Evolutionary conservation across 2,113 vertebrate genomes (phyloP), one percentile per base, ranked within the genome.

Genomic region (Macrotis lagotis): DNA sequence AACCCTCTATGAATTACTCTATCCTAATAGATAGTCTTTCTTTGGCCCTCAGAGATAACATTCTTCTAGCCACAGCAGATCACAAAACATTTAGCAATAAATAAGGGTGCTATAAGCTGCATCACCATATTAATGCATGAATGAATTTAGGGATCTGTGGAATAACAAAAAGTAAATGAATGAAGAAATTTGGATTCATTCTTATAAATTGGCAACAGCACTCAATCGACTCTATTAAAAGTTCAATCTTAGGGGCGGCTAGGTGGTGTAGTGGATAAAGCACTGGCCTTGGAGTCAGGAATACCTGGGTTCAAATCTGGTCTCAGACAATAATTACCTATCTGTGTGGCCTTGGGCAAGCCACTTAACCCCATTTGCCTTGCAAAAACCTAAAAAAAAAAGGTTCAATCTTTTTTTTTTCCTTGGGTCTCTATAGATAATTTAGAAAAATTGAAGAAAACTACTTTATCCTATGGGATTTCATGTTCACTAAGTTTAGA

Each of bases 401-500:
- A 14, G 92, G 51, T 25, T 22, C 48, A 93, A 44, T 44, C 1
- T 53, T n/a, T n/a, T n/a, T 55, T 53, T 0, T 0, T 90, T 93
- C 22, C 59, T 44, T 47, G 91, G 28, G 55, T 51, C 26, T 94
- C 48, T 55, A 48, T 93, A 49, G 93, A 90, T 91, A 66, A 94
- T 9, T 92, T 48, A 92, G 48, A 48, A 94, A 94, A 92, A 44
- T 28, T 6, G 7, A 51, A 92, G 47, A 91, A 74, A 66, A 89
- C 48, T 6, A 49, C 48, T 49, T 26, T 26, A 1, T 44, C 12
- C 11, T 49, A 74, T 89, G 3, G 19, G 19, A 92, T 3, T 14
- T 89, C 10, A 44, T 24, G 1, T 83, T 90, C 90, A 50, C 19
- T 50, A 51, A 31, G 8, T 88, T 89, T 66, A 83, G 66, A 83